Evolutionary conservation across 37 sponge, comb jelly and placozoan genomes (phyloP), one percentile per base, ranked within the genome.

Genomic region (Lycopodina hypogea): DNA sequence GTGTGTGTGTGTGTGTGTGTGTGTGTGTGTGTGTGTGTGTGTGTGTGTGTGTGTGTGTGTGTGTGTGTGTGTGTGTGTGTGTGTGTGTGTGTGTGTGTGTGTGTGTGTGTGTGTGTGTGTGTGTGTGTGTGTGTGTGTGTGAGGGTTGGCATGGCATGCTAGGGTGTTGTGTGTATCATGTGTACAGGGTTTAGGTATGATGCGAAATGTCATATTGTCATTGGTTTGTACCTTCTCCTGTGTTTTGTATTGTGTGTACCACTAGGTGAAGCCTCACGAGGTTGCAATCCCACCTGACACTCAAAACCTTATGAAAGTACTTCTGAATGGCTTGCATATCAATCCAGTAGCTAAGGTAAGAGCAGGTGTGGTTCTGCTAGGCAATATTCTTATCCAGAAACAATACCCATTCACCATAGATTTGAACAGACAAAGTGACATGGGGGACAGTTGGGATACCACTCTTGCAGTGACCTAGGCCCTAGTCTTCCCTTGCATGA

Each of bases 261-360:
- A 60, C 42, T 33, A 86, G 86, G 76, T 74, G 14, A 68, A 73
- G 29, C 59, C 75, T 37, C 42, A 28, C 40, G 86, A 74, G 12
- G 80, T 86, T 22, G 24, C 29, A 6, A 23, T 86, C 3, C 58
- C 75, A n/a, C 36, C 40, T 6, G 75, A 79, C 0, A 55, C 72
- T 2, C 68, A 56, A 40, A 68, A 71, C 1, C 69, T 40, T n/a
- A 48, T 84, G 61, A 33, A 36, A 38, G 24, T 40, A 36, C 52
- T 84, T 58, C 39, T 84, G 22, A 18, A 17, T 1, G 78, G 77
- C 50, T 58, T 77, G 66, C 69, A 71, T 71, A 84, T 84, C 51
- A 84, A 78, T 18, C 85, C 85, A 28, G 77, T 60, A 35, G 68
- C 78, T 22, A 26, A 67, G 52, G 68, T 65, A 36, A 52, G 51